These are phyloP conservation scores for Paguma larvata DNA, from an alignment of 2,797 vertebrate species.

Conservation along the genomic window DNA sequence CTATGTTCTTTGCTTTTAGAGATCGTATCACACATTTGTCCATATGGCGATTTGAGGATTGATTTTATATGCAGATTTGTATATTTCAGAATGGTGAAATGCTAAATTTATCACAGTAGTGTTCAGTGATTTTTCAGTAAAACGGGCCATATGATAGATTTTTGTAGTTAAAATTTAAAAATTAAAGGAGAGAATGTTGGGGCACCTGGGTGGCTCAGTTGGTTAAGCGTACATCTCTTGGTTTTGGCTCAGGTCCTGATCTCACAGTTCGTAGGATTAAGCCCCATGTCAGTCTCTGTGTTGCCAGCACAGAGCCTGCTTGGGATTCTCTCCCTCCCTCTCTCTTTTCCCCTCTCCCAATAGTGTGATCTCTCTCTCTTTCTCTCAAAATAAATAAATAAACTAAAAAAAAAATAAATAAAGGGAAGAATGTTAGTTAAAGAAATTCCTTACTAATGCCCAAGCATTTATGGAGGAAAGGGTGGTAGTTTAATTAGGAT, in stretches of 20 bases:
- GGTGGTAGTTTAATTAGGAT: background rate
- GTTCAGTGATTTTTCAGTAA: background rate
- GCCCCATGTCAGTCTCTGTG: too few relatives aligned
- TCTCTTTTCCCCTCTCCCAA: too few relatives aligned
- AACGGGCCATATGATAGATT: background rate
- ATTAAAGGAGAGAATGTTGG: background rate
- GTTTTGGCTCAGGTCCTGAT: too few relatives aligned
- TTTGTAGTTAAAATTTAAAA: background rate
- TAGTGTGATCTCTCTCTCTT: too few relatives aligned
- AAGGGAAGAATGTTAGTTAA: background rate
- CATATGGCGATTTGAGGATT: background rate
- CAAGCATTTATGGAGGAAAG: background rate
- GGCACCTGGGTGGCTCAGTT: too few relatives aligned
- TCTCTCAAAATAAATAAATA: too few relatives aligned
- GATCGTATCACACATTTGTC: background rate
- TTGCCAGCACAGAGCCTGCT: too few relatives aligned
- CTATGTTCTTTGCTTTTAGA: background rate
- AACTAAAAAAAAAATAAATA: too few relatives aligned
- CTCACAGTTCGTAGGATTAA: too few relatives aligned
- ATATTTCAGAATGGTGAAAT: background rate
- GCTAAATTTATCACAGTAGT: background rate
- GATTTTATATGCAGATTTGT: background rate
- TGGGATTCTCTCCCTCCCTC: too few relatives aligned
- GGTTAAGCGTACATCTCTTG: too few relatives aligned
- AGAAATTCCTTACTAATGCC: background rate